phyloP scores from a whole-genome alignment of 2,888 invertebrate species.

The Aporophyla nigra region DNA sequence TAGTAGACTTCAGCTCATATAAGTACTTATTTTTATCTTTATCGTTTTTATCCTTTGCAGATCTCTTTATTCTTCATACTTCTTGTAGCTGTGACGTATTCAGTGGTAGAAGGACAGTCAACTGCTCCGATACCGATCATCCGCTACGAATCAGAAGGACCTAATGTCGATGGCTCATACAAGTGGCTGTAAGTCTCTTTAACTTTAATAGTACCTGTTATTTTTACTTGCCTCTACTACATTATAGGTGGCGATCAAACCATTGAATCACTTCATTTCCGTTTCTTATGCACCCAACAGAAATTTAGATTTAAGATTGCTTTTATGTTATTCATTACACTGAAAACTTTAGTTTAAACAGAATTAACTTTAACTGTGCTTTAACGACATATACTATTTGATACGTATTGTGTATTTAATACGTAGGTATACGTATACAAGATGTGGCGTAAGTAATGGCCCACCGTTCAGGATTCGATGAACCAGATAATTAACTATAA shows the following conservation, averaged over 20 bases:
- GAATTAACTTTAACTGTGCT: background rate
- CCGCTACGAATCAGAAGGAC: constrained; percentile 91
- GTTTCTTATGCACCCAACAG: background rate
- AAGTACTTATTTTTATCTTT: background rate
- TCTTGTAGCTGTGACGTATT: constrained; percentile 67
- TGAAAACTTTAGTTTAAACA: background rate
- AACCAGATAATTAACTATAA: too few relatives aligned
- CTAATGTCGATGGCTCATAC: constrained; percentile 92
- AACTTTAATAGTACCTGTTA: background rate
- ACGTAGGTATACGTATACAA: too few relatives aligned
- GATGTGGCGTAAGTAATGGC: too few relatives aligned
- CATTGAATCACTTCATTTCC: background rate
- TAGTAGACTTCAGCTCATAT: background rate
- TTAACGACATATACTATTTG: background rate
- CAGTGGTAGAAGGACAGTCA: constrained; percentile 74
- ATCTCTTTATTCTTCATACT: constrained; percentile 77
- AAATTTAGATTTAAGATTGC: background rate
- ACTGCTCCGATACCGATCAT: constrained; percentile 91
- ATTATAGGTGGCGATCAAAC: background rate
- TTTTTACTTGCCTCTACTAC: background rate
- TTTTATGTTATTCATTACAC: background rate
- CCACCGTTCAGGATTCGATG: too few relatives aligned
- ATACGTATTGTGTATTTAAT: background rate
- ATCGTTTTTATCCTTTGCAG: constrained; percentile 71
- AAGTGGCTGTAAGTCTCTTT: constrained; percentile 89